A percentile compares a stretch with the other conserved stretches of the same genome.
Conservation (phyloP, 2,888 invertebrate species). For the Eumacrocentrus americanus region DNA sequence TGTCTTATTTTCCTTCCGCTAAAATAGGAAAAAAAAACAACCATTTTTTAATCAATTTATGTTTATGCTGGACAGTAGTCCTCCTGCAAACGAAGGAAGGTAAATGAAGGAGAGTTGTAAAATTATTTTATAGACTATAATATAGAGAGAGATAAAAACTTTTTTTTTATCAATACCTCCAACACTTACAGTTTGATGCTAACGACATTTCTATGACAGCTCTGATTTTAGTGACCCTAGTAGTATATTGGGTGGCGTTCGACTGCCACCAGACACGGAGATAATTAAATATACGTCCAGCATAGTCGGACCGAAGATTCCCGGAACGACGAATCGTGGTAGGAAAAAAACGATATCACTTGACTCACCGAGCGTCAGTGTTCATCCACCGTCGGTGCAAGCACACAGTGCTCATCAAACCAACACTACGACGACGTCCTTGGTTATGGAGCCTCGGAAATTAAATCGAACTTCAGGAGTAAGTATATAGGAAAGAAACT, state of each 20-base stretch:
- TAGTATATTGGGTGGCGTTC: slow-evolving; percentile 81
- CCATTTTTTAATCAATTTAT: slow-evolving; percentile 28
- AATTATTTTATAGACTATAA: too few species aligned
- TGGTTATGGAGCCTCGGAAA: slow-evolving; percentile 63
- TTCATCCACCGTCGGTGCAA: slow-evolving; percentile 63
- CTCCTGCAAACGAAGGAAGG: slow-evolving; percentile 59
- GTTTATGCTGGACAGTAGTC: slow-evolving; percentile 44
- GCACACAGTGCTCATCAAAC: slow-evolving; percentile 54
- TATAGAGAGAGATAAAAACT: too few species aligned
- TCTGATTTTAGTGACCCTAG: slow-evolving; percentile 73
- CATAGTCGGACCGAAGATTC: slow-evolving; percentile 83
- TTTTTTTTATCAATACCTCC: slow-evolving; percentile 18
- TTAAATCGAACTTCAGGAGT: slow-evolving; percentile 52
- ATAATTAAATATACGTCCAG: slow-evolving; percentile 90
- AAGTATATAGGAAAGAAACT: slow-evolving; percentile 21
- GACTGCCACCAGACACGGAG: slow-evolving; percentile 86
- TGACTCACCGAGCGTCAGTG: slow-evolving; percentile 73
- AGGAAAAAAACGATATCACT: slow-evolving; percentile 88
- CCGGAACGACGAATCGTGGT: slow-evolving; percentile 83
- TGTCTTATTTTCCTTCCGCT: too few species aligned
- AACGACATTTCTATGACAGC: slow-evolving; percentile 22
- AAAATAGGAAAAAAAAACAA: slow-evolving; percentile 7
- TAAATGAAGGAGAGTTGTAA: slow-evolving; percentile 36
- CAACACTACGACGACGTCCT: slow-evolving; percentile 50
- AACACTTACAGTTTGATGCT: slow-evolving; percentile 10